Conservation (phyloP, 92 coral and sea anemone species). For the Porites rus region DNA sequence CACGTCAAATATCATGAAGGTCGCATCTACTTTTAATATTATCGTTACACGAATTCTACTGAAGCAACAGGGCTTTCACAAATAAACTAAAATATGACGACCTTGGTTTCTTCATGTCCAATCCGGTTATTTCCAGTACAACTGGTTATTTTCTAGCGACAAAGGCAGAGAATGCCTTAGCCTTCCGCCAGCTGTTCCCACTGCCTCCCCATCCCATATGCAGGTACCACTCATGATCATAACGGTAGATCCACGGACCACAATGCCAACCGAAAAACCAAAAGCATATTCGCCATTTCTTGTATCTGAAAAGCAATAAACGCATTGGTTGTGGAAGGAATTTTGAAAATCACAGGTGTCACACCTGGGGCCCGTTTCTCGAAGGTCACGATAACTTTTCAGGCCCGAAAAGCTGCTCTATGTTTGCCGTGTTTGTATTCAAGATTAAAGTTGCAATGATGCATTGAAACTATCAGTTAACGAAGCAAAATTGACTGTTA, state of each 20-base stretch:
- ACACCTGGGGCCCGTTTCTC: too few species aligned
- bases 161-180: conserved; percentile 36
- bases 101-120: neutral
- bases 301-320: neutral
- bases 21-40: neutral
- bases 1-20: neutral
- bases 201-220: conserved; percentile 60
- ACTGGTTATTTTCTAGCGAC: conserved; percentile 19
- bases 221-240: conserved; percentile 39
- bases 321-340: too few species aligned
- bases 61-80: neutral
- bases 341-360: too few species aligned
- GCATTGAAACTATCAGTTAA: too few species aligned
- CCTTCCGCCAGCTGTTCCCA: conserved; percentile 24
- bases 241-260: conserved; percentile 1
- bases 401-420: too few species aligned
- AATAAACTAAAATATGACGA: neutral
- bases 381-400: too few species aligned
- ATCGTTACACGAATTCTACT: neutral
- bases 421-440: too few species aligned
- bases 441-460: too few species aligned
- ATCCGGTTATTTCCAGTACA: neutral
- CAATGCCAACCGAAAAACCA: conserved; percentile 39
- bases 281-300: conserved; percentile 39
- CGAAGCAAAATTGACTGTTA: too few species aligned